Evolutionary conservation across 2,113 vertebrate species (phyloP), one percentile per base, ranked within the genome.

Genomic region (Salvator merianae): DNA sequence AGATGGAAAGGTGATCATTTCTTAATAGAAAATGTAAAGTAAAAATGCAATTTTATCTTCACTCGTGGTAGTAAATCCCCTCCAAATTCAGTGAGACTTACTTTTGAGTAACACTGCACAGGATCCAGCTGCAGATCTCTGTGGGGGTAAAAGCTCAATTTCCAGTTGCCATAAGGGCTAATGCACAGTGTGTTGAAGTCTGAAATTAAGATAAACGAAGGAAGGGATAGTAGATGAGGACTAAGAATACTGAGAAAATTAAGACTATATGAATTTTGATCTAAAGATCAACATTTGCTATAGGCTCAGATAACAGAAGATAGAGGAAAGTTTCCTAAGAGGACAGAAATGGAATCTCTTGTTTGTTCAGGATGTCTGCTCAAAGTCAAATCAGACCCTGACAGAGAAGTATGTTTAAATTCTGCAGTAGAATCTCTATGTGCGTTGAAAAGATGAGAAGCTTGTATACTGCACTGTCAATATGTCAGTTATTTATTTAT

Each of bases 11-110:
- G 43, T 47, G 43, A 47, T 47, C 5, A 47, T 47, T 47, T 47
- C 43, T 47, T 47, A 47, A 47, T 47, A 47, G 1, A 47, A 47
- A 47, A 47, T 47, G 10, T 47, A 47, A 47, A 47, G 6, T 47
- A 47, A 47, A 47, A 9, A 5, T 47, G 43, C 43, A 47, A 9
- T 47, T 47, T 47, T 47, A 47, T 47, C 43, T 9, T 47, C 43
- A 9, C 10, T 47, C 10, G 43, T 47, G 43, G 43, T 9, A 47
- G 43, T 47, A 47, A 47, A 47, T 47, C 43, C 63, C 75, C 86
- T 85, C 79, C 88, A 91, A 50, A 91, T 88, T 91, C 92, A 93
- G 93, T 93, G 92, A 92, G 90, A 93, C 90, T 47, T 7, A 10
- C 77, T 86, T 40, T 12, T 78, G 55, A 16, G 10, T 78, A 63